Conservation (phyloP, 2,797 vertebrate genomes). For the Manis javanica region DNA sequence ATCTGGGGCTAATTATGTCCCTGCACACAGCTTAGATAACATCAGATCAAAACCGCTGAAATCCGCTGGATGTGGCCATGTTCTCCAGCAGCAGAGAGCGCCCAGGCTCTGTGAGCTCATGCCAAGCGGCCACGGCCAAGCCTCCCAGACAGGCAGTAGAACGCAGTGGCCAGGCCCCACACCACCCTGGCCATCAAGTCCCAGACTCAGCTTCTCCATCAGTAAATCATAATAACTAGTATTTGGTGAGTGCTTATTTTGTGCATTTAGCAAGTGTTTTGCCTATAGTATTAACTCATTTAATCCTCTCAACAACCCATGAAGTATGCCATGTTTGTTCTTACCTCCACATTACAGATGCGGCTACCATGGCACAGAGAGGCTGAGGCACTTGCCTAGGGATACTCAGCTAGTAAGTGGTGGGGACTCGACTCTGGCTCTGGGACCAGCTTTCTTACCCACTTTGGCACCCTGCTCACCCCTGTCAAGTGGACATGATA, state of each 20-base stretch:
- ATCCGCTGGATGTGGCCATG: background rate
- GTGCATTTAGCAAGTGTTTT: background rate
- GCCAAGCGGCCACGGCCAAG: background rate
- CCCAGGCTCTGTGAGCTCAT: background rate
- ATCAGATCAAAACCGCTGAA: constrained; percentile 59
- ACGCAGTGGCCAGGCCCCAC: background rate
- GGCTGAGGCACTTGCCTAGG: background rate
- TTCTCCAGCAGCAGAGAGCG: background rate
- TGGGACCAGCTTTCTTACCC: background rate
- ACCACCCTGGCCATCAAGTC: background rate
- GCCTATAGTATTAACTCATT: background rate
- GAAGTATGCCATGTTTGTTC: background rate
- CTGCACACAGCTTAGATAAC: constrained; percentile 42
- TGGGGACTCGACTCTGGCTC: background rate
- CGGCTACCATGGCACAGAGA: background rate
- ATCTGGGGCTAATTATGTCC: constrained; percentile 55
- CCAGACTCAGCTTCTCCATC: background rate
- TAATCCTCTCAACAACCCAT: background rate
- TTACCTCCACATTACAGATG: background rate
- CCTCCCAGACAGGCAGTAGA: background rate
- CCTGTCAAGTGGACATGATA: background rate
- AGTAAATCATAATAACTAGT: background rate
- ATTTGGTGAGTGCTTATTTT: background rate
- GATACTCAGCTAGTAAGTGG: background rate
- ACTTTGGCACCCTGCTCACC: background rate